Evolutionary conservation across 2,797 vertebrate species (phyloP).

Genomic region (Siniperca undulata): DNA sequence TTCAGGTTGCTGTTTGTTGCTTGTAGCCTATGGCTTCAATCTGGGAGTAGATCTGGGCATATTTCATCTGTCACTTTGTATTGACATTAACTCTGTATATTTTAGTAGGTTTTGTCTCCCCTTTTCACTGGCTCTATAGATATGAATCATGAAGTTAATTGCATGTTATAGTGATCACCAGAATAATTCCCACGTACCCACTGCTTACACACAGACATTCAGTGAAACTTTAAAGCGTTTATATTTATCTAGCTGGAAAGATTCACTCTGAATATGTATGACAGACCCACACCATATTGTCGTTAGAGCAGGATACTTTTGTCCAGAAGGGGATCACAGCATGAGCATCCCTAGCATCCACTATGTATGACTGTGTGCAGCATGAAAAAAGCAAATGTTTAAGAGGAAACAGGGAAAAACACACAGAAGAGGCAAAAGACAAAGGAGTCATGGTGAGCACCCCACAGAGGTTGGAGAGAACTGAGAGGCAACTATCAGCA

Average conservation of each 20-base stretch:
- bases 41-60: constrained; percentile 3
- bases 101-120: not conserved
- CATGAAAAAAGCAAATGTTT: not conserved
- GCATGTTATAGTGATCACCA: not conserved
- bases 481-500: constrained; percentile 6
- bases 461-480: constrained; percentile 31
- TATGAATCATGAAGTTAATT: constrained; percentile 7
- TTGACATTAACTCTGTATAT: not conserved
- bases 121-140: not conserved
- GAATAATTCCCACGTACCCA: not conserved
- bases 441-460: constrained; percentile 49
- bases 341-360: constrained; percentile 14
- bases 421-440: constrained; percentile 17
- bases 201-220: not conserved
- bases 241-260: not conserved
- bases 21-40: constrained; percentile 3
- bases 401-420: constrained; percentile 11
- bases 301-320: constrained; percentile 1
- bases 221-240: constrained; percentile 22
- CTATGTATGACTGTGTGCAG: constrained; percentile 19
- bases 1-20: not conserved
- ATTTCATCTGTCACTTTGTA: constrained; percentile 12
- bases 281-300: constrained; percentile 27
- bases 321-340: constrained; percentile 35
- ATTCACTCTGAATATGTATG: constrained; percentile 17